Percentiles rank a stretch among this genome's conserved stretches.
Conservation (phyloP, 2,797 vertebrate species). For the Phoxinus dragarum region DNA sequence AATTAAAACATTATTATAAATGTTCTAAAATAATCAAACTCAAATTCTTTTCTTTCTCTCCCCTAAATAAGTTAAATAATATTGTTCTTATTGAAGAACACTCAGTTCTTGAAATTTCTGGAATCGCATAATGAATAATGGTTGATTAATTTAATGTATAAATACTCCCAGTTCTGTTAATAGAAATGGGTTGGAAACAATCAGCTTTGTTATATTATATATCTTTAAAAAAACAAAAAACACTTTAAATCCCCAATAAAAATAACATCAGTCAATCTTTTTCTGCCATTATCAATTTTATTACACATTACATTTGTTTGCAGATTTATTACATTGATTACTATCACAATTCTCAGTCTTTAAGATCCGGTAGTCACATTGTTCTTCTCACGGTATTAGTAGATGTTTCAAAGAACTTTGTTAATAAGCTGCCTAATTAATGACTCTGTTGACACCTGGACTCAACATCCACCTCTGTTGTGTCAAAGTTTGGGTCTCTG, state of each 20-base stretch:
- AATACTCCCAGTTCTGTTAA: neutral
- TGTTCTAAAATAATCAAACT: neutral
- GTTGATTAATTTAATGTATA: neutral
- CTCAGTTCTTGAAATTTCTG: neutral
- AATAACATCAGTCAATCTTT: neutral
- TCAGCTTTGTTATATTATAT: neutral
- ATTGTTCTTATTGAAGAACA: neutral
- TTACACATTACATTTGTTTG: neutral
- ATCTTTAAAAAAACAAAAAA: neutral
- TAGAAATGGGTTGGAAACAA: neutral
- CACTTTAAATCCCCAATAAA: neutral
- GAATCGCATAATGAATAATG: neutral
- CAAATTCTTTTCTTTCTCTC: neutral
- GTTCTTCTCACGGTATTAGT: constrained; percentile 26
- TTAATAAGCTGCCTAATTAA: constrained; percentile 42
- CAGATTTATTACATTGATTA: neutral
- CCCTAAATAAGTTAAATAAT: neutral
- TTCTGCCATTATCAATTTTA: neutral
- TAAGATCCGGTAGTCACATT: constrained; percentile 27
- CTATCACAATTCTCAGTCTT: neutral
- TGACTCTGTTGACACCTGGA: neutral
- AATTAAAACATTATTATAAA: neutral
- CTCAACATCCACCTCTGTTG: neutral
- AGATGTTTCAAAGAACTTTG: constrained; percentile 35
- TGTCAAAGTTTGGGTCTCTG: neutral